These are phyloP conservation scores for Drosophila arizonae DNA, from an alignment of 1,140 invertebrate species.

Conservation along the genomic window DNA sequence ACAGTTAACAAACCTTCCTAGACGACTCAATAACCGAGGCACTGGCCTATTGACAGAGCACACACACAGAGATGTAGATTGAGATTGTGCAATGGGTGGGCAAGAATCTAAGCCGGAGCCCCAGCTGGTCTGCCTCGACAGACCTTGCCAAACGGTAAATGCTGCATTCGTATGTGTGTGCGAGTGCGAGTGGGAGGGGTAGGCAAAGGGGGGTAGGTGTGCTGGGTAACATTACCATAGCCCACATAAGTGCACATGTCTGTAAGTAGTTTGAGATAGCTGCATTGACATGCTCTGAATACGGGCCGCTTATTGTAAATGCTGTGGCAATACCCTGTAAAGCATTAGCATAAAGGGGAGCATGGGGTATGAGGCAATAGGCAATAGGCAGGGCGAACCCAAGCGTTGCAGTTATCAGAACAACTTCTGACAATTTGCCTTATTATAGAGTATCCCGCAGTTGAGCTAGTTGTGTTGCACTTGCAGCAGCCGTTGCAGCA, in stretches of 20 bases:
- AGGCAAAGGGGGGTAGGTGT: constrained; percentile 13
- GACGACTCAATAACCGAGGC: constrained; percentile 75
- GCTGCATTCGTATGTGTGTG: constrained; percentile 49
- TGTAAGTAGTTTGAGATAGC: constrained; percentile 39
- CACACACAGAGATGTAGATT: constrained; percentile 45
- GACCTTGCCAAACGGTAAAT: constrained; percentile 75
- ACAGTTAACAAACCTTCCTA: constrained; percentile 71
- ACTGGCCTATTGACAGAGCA: constrained; percentile 67
- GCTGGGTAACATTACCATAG: constrained; percentile 68
- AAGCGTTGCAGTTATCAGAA: background rate
- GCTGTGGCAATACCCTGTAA: constrained; percentile 36
- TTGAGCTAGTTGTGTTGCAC: constrained; percentile 25
- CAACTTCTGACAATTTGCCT: background rate
- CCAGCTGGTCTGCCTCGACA: constrained; percentile 62
- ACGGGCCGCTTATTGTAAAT: constrained; percentile 49
- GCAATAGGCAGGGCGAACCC: background rate
- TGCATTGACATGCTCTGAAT: constrained; percentile 79
- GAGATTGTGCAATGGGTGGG: constrained; percentile 76
- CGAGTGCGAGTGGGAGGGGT: background rate
- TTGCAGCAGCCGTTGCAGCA: constrained; percentile 55
- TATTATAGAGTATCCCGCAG: constrained; percentile 6
- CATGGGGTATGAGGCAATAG: background rate
- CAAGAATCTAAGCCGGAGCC: constrained; percentile 70
- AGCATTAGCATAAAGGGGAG: background rate
- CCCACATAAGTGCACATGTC: constrained; percentile 40